Evolutionary conservation across 2,797 vertebrate genomes (phyloP), one percentile per base, ranked within the genome.

Genomic region (Taenioides sp.): DNA sequence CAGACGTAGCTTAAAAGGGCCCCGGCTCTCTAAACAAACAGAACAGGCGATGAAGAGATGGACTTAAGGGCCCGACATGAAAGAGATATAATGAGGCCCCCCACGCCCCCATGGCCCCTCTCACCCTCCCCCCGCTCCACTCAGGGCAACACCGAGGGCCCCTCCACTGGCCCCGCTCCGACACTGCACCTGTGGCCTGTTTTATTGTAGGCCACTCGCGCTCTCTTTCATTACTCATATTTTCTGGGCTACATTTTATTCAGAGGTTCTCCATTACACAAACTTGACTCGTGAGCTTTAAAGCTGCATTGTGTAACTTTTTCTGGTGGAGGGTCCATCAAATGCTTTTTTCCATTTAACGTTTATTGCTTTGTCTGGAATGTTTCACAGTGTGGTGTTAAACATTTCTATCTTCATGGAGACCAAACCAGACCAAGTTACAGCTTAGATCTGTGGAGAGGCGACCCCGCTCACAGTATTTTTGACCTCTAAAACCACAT

Each of bases 21-120:
- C 91, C 87, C 83, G 83, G 89, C 90, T 92, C 90, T 93, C 91
- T 89, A 93, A 94, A 93, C 92, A 94, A 94, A 93, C 89, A 92
- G 87, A 89, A 87, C 83, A 72, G 89, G 87, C 82, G 79, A 87
- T 91, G 90, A 91, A 86, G 87, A 92, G 89, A 92, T 70, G 83
- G 91, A 92, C 88, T 92, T 93, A 91, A 92, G 86, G 88, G 84
- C 83, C 92, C 85, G 81, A 92, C 91, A 91, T 92, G 89, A 93
- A 84, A 92, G 87, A 90, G 90, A 93, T 92, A 92, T 93, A 94
- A 94, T 92, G 90, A 93, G 92, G 84, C 74, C 84, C 80, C 83
- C 86, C 72, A 23, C 23, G 17, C 25, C 59, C 28, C 59, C 27
- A 5, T 22, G 16, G 7, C 25, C 27, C 58, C 14, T 1, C 2